Percentiles rank a stretch among this genome's conserved stretches.
phyloP scores from a whole-genome alignment of 2,797 vertebrate genomes.

The Gymnothorax reevesii region DNA sequence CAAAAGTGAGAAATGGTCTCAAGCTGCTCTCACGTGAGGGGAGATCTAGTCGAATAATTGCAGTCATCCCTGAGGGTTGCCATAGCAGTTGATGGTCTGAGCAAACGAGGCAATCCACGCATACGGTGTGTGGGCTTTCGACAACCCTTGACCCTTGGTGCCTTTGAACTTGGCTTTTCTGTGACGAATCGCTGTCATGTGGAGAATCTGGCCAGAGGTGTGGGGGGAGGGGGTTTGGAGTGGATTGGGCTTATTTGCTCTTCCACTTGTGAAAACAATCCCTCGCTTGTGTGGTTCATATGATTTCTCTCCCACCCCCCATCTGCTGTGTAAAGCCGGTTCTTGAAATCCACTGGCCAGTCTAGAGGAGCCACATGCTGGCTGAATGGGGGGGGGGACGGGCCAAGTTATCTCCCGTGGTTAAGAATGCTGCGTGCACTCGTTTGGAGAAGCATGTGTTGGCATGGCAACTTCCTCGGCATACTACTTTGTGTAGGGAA shows the following conservation, averaged over 20 bases:
- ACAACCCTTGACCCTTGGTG: conserved; percentile 33
- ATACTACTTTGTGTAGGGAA: not conserved
- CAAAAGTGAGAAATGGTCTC: not conserved
- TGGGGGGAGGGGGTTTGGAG: not conserved
- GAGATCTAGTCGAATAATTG: not conserved
- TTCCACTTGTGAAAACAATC: conserved; percentile 31
- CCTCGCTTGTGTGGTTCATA: conserved; percentile 18
- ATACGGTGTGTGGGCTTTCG: not conserved
- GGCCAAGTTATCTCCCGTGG: conserved; percentile 21
- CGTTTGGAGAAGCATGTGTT: not conserved
- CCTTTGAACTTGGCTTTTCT: conserved; percentile 7
- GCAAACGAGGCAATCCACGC: conserved; percentile 2
- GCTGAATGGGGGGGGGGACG: conserved; percentile 7
- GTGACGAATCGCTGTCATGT: conserved; percentile 16
- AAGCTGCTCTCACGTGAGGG: conserved; percentile 1
- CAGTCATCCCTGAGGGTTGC: not conserved
- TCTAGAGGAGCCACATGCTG: not conserved
- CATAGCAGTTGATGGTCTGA: not conserved
- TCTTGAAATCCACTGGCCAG: not conserved
- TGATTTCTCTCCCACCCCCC: not conserved
- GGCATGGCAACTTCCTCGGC: not conserved
- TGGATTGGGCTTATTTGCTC: not conserved
- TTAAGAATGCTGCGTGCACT: not conserved
- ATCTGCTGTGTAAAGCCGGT: not conserved
- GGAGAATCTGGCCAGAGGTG: not conserved